A percentile compares a stretch with the other conserved stretches of the same genome.
Evolutionary conservation across 2,888 invertebrate species (phyloP).

Genomic region (Acronicta aceris): DNA sequence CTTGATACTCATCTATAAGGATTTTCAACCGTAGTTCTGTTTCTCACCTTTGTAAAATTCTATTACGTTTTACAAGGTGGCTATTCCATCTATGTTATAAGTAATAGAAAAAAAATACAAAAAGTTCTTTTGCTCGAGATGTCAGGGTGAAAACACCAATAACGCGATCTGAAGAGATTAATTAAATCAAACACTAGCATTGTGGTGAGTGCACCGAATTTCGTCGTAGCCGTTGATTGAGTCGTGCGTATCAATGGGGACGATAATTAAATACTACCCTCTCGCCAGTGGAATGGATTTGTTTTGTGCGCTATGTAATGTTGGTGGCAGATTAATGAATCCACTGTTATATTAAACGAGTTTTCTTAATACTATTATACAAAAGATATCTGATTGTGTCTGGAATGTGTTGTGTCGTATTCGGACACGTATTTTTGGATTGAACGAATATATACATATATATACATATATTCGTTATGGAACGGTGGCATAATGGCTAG

Average conservation of each 20-base stretch:
- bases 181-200: conserved; percentile 37
- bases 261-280: conserved; percentile 54
- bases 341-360: conserved; percentile 23
- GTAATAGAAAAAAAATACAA: too few relatives aligned
- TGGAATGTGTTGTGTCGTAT: too few relatives aligned
- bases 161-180: conserved; percentile 32
- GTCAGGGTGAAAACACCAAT: conserved; percentile 23
- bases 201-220: conserved; percentile 37
- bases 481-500: too few relatives aligned
- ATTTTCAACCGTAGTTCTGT: conserved; percentile 8
- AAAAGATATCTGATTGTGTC: too few relatives aligned
- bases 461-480: too few relatives aligned
- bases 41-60: too few relatives aligned
- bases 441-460: too few relatives aligned
- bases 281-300: conserved; percentile 45
- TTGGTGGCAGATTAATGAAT: conserved; percentile 18
- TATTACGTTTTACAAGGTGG: too few relatives aligned
- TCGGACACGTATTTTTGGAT: too few relatives aligned
- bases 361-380: conserved; percentile 16
- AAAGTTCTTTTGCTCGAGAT: too few relatives aligned
- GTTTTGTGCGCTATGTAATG: conserved; percentile 35
- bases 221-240: conserved; percentile 33
- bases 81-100: too few relatives aligned
- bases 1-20: too few relatives aligned
- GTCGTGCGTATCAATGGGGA: conserved; percentile 48